Evolutionary conservation across 2,888 invertebrate genomes (phyloP).

Genomic region (Oithona nana): DNA sequence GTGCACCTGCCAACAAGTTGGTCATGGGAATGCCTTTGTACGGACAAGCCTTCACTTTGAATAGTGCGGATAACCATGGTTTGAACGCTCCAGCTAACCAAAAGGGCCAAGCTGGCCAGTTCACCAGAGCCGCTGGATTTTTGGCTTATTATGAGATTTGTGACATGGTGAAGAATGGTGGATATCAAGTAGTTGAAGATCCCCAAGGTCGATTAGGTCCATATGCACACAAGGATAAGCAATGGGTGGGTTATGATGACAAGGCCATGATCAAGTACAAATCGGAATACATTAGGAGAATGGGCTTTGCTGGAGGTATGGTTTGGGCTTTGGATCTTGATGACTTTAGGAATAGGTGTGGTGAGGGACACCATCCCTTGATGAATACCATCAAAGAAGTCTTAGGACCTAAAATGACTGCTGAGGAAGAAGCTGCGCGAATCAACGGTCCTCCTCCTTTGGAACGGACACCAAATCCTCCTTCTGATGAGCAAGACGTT

Average conservation of each 20-base stretch:
- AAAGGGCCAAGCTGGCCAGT: constrained; percentile 64
- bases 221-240: constrained; percentile 62
- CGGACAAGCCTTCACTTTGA: constrained; percentile 60
- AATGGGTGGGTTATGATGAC: constrained; percentile 83
- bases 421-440: not conserved
- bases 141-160: constrained; percentile 63
- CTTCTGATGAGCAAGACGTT: too few species aligned
- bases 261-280: constrained; percentile 44
- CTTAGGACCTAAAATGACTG: constrained; percentile 28
- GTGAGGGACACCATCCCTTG: constrained; percentile 57
- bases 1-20: constrained; percentile 57
- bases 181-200: constrained; percentile 25
- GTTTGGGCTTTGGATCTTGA: constrained; percentile 77
- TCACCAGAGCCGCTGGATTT: constrained; percentile 63
- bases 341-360: constrained; percentile 57
- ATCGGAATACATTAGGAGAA: constrained; percentile 51
- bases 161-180: constrained; percentile 24
- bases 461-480: too few species aligned
- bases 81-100: constrained; percentile 55
- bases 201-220: constrained; percentile 33
- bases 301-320: constrained; percentile 69
- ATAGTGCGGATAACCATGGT: constrained; percentile 39
- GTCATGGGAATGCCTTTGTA: constrained; percentile 76
- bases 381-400: constrained; percentile 53
- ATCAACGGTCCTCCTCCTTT: too few species aligned